Evolutionary conservation across 2,888 invertebrate genomes (phyloP), one percentile per base, ranked within the genome.

Genomic region (Mechanitis mazaeus): DNA sequence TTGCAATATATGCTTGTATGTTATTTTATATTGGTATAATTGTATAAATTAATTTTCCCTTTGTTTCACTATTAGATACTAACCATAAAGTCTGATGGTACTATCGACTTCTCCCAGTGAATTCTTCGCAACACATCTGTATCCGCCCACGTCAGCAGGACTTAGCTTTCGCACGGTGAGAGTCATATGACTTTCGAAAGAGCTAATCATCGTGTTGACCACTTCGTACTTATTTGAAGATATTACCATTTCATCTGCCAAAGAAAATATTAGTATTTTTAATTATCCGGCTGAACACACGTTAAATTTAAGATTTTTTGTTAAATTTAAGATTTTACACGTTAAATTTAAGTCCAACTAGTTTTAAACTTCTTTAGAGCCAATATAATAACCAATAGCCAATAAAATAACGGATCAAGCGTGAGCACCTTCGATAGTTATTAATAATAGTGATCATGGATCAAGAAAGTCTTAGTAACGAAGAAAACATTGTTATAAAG

Each of bases 91-190:
- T 69, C 96, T 92, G 75, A 97, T 96, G 76, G 94, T 94, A 84
- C 95, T 95, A 79, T 97, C 96, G 31, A 95, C 95, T 81, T 96
- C 96, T 1, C 97, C 97, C 2, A 97, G 91, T 0, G 95, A 95
- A 84, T 96, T 96, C 81, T 96, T 96, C 42, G 96, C 96, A 64
- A 96, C 94, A 79, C 97, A 97, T 58, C 94, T 91, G 85, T 97
- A 97, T 1, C 94, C 94, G 35, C 97, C 96, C 7, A 95, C 93
- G 77, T 96, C 96, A 45, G 92, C 91, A 63, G 92, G 89, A 67
- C 94, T 94, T 69, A 97, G 91, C 72, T 93, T 92, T 55, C 94
- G 91, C 68, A 97, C 94, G 58, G 93, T 94, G 74, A 97, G 91
- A 55, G 92, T 91, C 96, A 97, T 96, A 72, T 93, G 93, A 47